phyloP scores from a whole-genome alignment of 2,113 vertebrate species.

The Microcebus jonahi region DNA sequence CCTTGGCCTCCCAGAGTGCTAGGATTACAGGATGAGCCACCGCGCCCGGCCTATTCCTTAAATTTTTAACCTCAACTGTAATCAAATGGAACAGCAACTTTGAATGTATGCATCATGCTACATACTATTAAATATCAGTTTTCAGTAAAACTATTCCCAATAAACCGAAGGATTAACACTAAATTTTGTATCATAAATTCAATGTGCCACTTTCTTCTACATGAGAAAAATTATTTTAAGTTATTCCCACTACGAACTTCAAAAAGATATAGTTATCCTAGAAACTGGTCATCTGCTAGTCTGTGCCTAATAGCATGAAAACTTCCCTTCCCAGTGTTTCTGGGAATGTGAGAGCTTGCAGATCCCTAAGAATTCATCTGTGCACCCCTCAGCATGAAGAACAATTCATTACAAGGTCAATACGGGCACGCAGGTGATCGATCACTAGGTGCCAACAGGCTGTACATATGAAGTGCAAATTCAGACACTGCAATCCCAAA shows the following conservation, averaged over 20 bases:
- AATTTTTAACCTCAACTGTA: not conserved
- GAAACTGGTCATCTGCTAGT: not conserved
- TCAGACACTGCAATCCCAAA: not conserved
- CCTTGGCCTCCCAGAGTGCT: no score
- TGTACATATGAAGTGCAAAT: not conserved
- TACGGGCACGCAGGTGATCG: not conserved
- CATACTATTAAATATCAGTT: slow-evolving; percentile 4
- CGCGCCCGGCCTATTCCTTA: not conserved
- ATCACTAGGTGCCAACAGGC: not conserved
- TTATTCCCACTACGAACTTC: not conserved
- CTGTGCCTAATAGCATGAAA: not conserved
- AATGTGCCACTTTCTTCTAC: not conserved
- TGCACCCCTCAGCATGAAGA: not conserved
- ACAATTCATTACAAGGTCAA: not conserved
- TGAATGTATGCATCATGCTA: not conserved
- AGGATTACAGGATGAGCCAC: no score
- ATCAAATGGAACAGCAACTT: not conserved
- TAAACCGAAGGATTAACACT: not conserved
- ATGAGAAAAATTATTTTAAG: slow-evolving; percentile 13
- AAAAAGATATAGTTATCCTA: not conserved
- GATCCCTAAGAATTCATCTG: not conserved
- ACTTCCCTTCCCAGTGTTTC: not conserved
- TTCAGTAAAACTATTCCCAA: slow-evolving; percentile 16
- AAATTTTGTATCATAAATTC: not conserved
- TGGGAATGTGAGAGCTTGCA: not conserved